Evolutionary conservation across 2,888 invertebrate genomes (phyloP).

Genomic region (Melanostoma mellinum): DNA sequence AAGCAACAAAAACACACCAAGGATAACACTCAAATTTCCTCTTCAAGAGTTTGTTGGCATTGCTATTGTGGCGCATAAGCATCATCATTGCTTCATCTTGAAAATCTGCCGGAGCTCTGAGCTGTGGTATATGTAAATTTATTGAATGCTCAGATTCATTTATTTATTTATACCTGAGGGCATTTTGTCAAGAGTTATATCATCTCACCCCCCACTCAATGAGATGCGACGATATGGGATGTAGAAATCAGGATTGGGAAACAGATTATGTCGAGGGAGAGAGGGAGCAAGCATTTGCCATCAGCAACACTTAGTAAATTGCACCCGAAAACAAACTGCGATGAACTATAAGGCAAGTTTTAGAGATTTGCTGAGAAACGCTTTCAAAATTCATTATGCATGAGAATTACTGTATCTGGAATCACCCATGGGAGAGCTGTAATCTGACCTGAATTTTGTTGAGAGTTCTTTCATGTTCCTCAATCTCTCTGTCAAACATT

Average conservation of each 20-base stretch:
- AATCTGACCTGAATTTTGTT: constrained; percentile 48
- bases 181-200: constrained; percentile 61
- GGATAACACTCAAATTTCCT: constrained; percentile 40
- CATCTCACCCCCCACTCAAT: not conserved
- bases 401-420: constrained; percentile 54
- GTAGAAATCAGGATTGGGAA: not conserved
- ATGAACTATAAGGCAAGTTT: constrained; percentile 43
- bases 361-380: constrained; percentile 12
- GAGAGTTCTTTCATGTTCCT: constrained; percentile 22
- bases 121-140: constrained; percentile 63
- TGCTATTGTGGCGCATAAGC: constrained; percentile 7
- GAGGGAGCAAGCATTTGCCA: constrained; percentile 38
- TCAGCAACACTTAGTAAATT: constrained; percentile 70
- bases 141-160: constrained; percentile 68
- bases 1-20: constrained; percentile 34
- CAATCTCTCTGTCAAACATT: not conserved
- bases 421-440: constrained; percentile 53
- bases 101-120: constrained; percentile 33
- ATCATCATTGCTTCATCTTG: constrained; percentile 45
- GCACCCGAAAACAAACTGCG: constrained; percentile 45
- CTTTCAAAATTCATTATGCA: constrained; percentile 63
- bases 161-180: constrained; percentile 70
- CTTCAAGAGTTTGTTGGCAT: constrained; percentile 9
- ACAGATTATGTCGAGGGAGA: not conserved
- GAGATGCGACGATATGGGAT: not conserved